phyloP scores from a whole-genome alignment of 1,140 invertebrate genomes.

The Lepidurus couesii region DNA sequence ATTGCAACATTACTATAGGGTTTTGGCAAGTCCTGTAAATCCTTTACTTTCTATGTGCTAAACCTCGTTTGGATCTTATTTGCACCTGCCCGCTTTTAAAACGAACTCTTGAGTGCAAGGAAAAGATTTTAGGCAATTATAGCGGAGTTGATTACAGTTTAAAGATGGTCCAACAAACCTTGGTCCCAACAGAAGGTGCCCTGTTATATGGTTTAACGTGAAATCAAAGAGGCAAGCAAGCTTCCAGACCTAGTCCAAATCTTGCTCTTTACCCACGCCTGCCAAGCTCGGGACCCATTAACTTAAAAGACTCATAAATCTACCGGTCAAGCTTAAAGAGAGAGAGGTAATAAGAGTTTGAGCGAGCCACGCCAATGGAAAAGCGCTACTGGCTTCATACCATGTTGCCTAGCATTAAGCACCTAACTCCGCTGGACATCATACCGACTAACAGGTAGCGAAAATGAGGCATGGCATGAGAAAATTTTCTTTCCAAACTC shows the following conservation, averaged over 20 bases:
- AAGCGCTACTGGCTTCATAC: constrained; percentile 12
- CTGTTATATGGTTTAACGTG: not conserved
- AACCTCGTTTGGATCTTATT: not conserved
- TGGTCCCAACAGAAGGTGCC: not conserved
- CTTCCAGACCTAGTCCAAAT: not conserved
- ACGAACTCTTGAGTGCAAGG: too few species aligned
- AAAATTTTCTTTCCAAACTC: not conserved
- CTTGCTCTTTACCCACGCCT: constrained; percentile 9
- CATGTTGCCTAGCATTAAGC: not conserved
- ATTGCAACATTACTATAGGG: not conserved
- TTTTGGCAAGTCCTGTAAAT: not conserved
- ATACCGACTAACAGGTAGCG: not conserved
- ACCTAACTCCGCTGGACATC: constrained; percentile 2
- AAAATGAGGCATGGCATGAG: constrained; percentile 10
- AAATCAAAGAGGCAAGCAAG: not conserved
- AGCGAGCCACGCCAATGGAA: not conserved
- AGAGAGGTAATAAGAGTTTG: not conserved
- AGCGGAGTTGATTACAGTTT: too few species aligned
- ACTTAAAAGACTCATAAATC: constrained; percentile 19
- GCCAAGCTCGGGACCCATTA: not conserved
- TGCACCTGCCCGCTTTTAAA: too few species aligned
- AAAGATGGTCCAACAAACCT: not conserved
- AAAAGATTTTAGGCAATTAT: too few species aligned
- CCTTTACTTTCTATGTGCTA: not conserved
- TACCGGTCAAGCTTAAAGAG: not conserved